Conservation (phyloP, 2,888 invertebrate species). For the Lomographa bimaculata region DNA sequence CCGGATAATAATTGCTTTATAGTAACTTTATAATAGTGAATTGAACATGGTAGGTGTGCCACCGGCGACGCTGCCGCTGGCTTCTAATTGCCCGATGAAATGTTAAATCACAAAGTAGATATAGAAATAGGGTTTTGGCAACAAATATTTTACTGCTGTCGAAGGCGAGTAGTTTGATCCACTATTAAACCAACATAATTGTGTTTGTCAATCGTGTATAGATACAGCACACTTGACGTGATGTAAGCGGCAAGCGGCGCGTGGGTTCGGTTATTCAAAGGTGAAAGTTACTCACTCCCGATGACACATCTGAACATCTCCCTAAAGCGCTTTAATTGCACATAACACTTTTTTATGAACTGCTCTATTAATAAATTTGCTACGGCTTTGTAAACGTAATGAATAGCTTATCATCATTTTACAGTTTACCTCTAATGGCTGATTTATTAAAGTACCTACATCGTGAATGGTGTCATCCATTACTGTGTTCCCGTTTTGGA, state of each 20-base stretch:
- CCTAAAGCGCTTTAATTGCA: conserved; percentile 33
- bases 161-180: too few species aligned
- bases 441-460: background rate
- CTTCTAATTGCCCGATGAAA: conserved; percentile 11
- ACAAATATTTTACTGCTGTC: conserved; percentile 8
- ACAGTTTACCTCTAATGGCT: conserved; percentile 14
- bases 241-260: conserved; percentile 32
- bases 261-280: conserved; percentile 48
- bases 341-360: conserved; percentile 23
- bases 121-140: conserved; percentile 14
- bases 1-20: conserved; percentile 17
- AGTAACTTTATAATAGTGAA: conserved; percentile 22
- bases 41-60: conserved; percentile 12
- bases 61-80: conserved; percentile 7
- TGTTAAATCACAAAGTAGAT: conserved; percentile 9
- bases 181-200: background rate
- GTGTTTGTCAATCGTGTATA: conserved; percentile 27
- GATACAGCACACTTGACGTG: conserved; percentile 35
- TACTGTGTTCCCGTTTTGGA: too few species aligned
- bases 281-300: conserved; percentile 53
- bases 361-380: conserved; percentile 16
- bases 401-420: conserved; percentile 13
- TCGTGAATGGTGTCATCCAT: conserved; percentile 11
- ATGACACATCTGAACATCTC: conserved; percentile 40
- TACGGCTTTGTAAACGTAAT: conserved; percentile 16